phyloP scores from a whole-genome alignment of 2,888 invertebrate genomes.

The Spilarctia lutea region DNA sequence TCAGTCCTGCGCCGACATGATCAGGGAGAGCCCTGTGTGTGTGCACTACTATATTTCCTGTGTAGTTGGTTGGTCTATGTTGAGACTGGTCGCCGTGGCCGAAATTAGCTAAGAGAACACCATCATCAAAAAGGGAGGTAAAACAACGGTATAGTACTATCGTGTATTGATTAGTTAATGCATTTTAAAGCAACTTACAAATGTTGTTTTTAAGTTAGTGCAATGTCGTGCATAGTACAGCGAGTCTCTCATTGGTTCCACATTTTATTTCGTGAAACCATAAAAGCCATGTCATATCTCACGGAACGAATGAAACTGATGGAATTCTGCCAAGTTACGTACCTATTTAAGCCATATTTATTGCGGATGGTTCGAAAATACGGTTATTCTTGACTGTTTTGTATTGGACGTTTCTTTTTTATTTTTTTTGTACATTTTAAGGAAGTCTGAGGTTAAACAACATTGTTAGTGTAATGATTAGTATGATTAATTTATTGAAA shows the following conservation, averaged over 20 bases:
- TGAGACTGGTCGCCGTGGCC: too few relatives aligned
- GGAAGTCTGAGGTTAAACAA: neutral
- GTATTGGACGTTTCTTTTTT: too few relatives aligned
- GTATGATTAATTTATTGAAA: neutral
- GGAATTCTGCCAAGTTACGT: slow-evolving; percentile 40
- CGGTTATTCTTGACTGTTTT: neutral
- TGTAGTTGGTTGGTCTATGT: too few relatives aligned
- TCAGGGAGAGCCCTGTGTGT: too few relatives aligned
- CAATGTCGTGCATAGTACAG: slow-evolving; percentile 18
- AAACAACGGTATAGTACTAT: neutral
- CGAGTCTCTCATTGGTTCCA: neutral
- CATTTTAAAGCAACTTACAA: neutral
- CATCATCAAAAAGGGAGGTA: neutral
- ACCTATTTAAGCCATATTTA: slow-evolving; percentile 19
- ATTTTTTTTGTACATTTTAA: neutral
- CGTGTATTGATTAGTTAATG: neutral
- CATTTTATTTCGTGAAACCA: slow-evolving; percentile 23
- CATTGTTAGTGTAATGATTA: neutral
- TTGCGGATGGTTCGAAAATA: slow-evolving; percentile 1
- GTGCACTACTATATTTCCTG: too few relatives aligned
- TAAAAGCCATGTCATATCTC: slow-evolving; percentile 13
- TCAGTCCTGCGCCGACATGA: too few relatives aligned
- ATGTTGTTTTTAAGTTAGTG: slow-evolving; percentile 2
- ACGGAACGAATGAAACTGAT: slow-evolving; percentile 26
- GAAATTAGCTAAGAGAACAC: too few relatives aligned